Evolutionary conservation across 2,888 invertebrate genomes (phyloP), one percentile per base, ranked within the genome.

Genomic region (Camponotus fellah): DNA sequence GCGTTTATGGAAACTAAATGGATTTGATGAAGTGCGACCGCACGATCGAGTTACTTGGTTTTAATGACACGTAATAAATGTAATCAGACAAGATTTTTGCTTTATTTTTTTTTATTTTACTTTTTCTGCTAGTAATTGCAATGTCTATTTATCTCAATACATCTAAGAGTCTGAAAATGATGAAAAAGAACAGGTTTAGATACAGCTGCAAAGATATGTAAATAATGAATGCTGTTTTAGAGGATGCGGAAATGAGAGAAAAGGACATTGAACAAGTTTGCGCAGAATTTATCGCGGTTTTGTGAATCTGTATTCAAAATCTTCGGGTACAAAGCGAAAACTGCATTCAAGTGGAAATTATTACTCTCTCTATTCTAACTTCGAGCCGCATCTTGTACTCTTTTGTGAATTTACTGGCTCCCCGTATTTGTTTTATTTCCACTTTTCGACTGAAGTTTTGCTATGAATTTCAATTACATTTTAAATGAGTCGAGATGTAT

Each of bases 211-310:
- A 12, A 46, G 17, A 40, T 21, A 53, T 53, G 8, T 53, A 82
- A 75, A 49, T n/a, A 56, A 77, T 58, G 9, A 43, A 58, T 43
- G 14, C 0, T 37, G 2, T 14, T 40, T 40, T 69, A 69, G 9
- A 69, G 53, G 32, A 6, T 0, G 56, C 5, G 9, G 14, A 53
- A 53, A 53, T 53, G 53, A 53, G n/a, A 53, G 21, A 26, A 56
- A 66, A 34, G 40, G 3, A 60, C 12, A 37, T 49, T 46, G 74
- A 32, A 26, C 79, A 53, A 72, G 60, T 69, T 14, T 64, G 43
- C 21, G 75, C 79, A 89, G 88, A 87, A 91, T 92, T 92, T 91
- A 92, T 91, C 90, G 88, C 85, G 87, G 90, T 91, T 92, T 91
- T 91, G 91, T 91, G 88, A 92, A 91, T 82, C 79, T 76, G 49